Conservation (phyloP, 2,797 vertebrate species). For the Mico argentatus region DNA sequence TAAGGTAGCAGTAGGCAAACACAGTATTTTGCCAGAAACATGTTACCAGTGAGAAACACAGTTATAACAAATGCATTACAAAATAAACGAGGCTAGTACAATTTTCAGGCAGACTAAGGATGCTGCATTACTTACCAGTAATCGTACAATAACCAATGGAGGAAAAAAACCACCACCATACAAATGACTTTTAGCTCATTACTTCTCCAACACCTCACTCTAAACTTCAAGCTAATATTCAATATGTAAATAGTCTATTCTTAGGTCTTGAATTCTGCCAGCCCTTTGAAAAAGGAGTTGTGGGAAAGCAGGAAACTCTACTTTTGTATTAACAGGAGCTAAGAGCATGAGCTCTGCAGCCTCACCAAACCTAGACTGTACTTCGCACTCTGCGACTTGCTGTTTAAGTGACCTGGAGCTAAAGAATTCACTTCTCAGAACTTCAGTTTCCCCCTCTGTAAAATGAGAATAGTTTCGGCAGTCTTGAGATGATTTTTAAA, state of each 20-base stretch:
- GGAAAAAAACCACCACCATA: background rate
- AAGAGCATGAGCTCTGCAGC: background rate
- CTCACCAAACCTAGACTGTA: background rate
- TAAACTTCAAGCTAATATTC: background rate
- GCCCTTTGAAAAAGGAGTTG: background rate
- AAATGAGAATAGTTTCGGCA: fast-evolving
- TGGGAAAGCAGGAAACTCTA: background rate
- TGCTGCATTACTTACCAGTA: background rate
- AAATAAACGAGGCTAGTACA: background rate
- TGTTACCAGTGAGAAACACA: background rate
- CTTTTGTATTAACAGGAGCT: background rate
- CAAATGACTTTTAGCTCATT: background rate
- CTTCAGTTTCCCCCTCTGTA: background rate
- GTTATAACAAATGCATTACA: background rate
- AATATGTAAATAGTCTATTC: too few species aligned
- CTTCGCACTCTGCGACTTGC: background rate
- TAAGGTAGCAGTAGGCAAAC: background rate
- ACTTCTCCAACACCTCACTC: background rate
- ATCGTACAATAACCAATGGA: background rate
- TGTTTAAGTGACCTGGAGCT: background rate
- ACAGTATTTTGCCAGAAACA: background rate
- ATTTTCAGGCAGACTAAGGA: background rate
- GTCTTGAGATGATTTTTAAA: background rate
- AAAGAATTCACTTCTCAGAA: background rate
- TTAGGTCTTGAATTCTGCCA: background rate